phyloP scores from a whole-genome alignment of 2,888 invertebrate species.

The Colletes collaris region DNA sequence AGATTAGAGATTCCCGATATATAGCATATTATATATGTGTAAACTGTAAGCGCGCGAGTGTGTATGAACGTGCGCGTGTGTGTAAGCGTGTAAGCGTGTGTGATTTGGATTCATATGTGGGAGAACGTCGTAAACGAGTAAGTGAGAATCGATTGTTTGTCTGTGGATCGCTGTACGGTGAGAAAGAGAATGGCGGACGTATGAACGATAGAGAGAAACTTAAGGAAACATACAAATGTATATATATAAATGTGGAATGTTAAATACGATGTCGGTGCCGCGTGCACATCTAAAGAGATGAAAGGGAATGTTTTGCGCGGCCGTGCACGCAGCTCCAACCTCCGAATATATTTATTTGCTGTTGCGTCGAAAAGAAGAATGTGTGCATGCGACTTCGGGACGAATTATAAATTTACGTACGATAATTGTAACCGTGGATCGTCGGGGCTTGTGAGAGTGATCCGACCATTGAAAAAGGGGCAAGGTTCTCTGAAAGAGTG shows the following conservation, averaged over 20 bases:
- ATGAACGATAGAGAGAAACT: constrained; percentile 9
- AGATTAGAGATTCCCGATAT: constrained; percentile 76
- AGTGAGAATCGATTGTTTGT: constrained; percentile 3
- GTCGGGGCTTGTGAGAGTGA: constrained; percentile 28
- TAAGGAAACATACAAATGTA: constrained; percentile 55
- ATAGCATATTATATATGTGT: constrained; percentile 75
- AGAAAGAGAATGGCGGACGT: constrained; percentile 36
- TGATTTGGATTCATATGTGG: background rate
- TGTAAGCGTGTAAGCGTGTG: constrained; percentile 24
- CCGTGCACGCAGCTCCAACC: constrained; percentile 27
- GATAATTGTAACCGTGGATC: constrained; percentile 48
- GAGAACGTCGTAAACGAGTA: too few relatives aligned
- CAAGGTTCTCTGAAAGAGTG: constrained; percentile 31
- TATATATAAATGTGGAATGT: constrained; percentile 72
- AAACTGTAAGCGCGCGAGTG: constrained; percentile 64
- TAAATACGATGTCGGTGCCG: constrained; percentile 37
- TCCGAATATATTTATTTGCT: constrained; percentile 76
- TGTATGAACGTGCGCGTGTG: constrained; percentile 42
- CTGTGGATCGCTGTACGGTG: constrained; percentile 10
- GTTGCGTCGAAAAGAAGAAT: constrained; percentile 64
- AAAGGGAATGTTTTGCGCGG: constrained; percentile 36
- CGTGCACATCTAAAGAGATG: constrained; percentile 21
- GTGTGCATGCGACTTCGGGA: constrained; percentile 53
- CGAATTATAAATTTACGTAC: constrained; percentile 59
- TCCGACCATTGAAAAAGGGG: constrained; percentile 1